Conservation (phyloP, 2,797 vertebrate species). For the Anas acuta region DNA sequence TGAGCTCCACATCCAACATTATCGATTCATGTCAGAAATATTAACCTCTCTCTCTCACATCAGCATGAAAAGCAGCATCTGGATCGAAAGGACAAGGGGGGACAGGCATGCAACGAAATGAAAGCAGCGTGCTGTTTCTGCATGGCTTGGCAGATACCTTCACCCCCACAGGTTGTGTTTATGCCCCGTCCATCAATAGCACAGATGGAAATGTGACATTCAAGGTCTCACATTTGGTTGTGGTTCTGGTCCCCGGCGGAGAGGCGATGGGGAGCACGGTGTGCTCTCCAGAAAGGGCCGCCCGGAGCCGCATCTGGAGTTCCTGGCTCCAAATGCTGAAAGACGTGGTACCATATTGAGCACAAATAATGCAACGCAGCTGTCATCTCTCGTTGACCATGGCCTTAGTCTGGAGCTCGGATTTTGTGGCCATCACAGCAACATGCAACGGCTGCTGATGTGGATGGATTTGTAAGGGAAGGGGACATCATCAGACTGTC, state of each 20-base stretch:
- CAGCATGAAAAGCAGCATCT: conserved; percentile 15
- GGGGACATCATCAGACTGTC: neutral
- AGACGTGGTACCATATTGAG: neutral
- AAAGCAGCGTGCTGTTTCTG: neutral
- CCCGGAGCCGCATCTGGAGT: neutral
- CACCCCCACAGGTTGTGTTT: neutral
- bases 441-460: rapidly evolving
- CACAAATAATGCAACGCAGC: neutral
- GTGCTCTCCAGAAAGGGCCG: neutral
- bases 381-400: neutral
- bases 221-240: neutral
- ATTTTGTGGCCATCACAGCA: neutral
- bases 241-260: rapidly evolving
- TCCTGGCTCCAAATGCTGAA: neutral
- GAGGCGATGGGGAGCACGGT: neutral
- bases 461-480: neutral
- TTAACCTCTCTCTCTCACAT: neutral
- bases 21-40: conserved; percentile 15
- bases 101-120: neutral
- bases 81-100: neutral
- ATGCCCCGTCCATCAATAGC: neutral
- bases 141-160: rapidly evolving
- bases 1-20: neutral
- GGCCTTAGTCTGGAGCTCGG: rapidly evolving
- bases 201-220: neutral